Percentiles rank a stretch among this genome's conserved stretches.
Conservation (phyloP, 2,113 vertebrate species). For the Peromyscus polionotus region DNA sequence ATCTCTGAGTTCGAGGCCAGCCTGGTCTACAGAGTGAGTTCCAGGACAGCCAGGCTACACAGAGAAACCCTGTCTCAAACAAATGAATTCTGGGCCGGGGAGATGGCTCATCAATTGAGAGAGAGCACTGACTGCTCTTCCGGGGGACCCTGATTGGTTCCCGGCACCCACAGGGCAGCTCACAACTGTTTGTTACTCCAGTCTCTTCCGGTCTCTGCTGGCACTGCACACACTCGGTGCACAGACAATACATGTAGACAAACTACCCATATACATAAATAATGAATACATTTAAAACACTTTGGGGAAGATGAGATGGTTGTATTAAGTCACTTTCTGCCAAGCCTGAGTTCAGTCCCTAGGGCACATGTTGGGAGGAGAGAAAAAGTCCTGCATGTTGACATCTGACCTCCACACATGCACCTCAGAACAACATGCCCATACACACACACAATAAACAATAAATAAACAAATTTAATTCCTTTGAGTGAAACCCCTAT, state of each 20-base stretch:
- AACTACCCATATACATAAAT: neutral
- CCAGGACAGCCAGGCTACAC: neutral
- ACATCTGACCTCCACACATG: neutral
- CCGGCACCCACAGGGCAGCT: no score
- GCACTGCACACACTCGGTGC: neutral
- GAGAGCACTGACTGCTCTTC: no score
- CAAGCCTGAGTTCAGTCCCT: neutral
- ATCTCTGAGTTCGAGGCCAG: neutral
- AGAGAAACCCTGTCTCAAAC: neutral
- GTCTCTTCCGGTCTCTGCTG: neutral
- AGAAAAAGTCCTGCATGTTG: neutral
- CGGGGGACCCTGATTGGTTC: no score
- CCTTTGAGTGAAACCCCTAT: neutral
- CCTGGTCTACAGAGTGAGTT: neutral
- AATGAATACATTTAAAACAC: neutral
- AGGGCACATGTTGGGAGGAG: neutral
- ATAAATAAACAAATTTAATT: neutral
- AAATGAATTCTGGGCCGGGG: no score
- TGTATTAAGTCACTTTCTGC: neutral
- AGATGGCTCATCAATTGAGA: no score
- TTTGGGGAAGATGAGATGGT: neutral
- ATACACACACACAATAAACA: neutral
- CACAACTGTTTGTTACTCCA: no score
- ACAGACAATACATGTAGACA: neutral
- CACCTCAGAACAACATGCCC: neutral